Evolutionary conservation across 2,797 vertebrate genomes (phyloP), one percentile per base, ranked within the genome.

Genomic region (Sparidentex hasta): DNA sequence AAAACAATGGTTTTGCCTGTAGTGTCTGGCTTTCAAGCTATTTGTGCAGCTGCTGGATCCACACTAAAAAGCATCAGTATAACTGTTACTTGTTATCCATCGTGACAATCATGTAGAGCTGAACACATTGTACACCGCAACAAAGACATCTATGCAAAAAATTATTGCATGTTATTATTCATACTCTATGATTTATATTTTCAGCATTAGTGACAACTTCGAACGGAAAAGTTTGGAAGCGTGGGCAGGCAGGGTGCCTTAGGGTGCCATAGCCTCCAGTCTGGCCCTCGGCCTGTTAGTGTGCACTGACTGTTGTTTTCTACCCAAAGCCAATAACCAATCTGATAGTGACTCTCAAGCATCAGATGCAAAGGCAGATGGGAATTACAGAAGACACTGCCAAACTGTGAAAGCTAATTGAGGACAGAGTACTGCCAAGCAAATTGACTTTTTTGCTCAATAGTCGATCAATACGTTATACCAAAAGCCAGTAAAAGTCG

Each of bases 401-500:
- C 20, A 14, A 74, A 21, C 2, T 0, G 3, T 52, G 12, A 11
- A 38, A 38, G 38, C 38, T 11, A 38, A 11, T 9, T 11, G 11
- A 38, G 38, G 38, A 50, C 29, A 11, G 43, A 43, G 23, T 5
- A 14, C 2, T 27, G 1, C 52, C 41, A 17, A 48, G 5, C 16
- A 13, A 33, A 23, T 21, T 5, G 23, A 27, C 17, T 17, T 3
- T 63, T 41, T 48, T 44, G 11, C 23, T 33, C 23, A 46, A 1
- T 63, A 29, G 16, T 47, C 17, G 33, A 4, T 48, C 13, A 20
- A 3, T 33, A 46, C n/a, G 9, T 52, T 16, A 33, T 12, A 4
- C 0, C 33, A 16, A 63, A 73, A 5, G 77, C 46, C 51, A 67
- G 8, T 3, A 61, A 54, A 78, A 14, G 14, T 57, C 20, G 55